phyloP scores from a whole-genome alignment of 2,888 invertebrate species.

The Apodemia zela region DNA sequence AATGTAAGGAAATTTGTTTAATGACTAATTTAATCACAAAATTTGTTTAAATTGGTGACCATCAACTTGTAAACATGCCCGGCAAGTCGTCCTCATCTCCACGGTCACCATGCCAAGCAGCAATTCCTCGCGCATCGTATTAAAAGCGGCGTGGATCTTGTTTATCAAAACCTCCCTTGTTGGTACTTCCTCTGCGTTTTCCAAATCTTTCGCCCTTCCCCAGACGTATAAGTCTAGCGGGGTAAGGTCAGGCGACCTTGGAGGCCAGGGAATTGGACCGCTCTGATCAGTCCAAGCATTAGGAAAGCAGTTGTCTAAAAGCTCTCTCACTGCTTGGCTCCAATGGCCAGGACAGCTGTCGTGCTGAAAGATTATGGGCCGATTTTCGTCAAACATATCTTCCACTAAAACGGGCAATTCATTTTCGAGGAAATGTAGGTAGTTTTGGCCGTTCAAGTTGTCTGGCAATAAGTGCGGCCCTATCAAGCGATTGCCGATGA shows the following conservation, averaged over 20 bases:
- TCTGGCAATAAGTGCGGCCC: no score
- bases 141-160: neutral
- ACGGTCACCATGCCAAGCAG: slow-evolving; percentile 3
- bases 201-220: slow-evolving; percentile 20
- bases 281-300: no score
- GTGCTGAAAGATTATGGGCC: no score
- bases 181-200: slow-evolving; percentile 17
- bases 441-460: neutral
- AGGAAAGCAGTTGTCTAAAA: no score
- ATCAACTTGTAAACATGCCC: slow-evolving; percentile 5
- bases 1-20: slow-evolving; percentile 1
- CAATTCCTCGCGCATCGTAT: slow-evolving; percentile 2
- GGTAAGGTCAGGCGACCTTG: slow-evolving; percentile 24
- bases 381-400: no score
- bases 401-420: neutral
- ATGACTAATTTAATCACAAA: neutral
- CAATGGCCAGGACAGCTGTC: no score
- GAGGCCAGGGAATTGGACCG: slow-evolving; percentile 24
- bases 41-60: neutral
- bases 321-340: no score
- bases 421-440: no score
- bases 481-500: no score
- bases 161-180: slow-evolving; percentile 21
- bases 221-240: slow-evolving; percentile 24
- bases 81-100: slow-evolving; percentile 2